These are phyloP conservation scores for Epinotia bilunana DNA, from an alignment of 2,888 invertebrate species.

Conservation along the genomic window DNA sequence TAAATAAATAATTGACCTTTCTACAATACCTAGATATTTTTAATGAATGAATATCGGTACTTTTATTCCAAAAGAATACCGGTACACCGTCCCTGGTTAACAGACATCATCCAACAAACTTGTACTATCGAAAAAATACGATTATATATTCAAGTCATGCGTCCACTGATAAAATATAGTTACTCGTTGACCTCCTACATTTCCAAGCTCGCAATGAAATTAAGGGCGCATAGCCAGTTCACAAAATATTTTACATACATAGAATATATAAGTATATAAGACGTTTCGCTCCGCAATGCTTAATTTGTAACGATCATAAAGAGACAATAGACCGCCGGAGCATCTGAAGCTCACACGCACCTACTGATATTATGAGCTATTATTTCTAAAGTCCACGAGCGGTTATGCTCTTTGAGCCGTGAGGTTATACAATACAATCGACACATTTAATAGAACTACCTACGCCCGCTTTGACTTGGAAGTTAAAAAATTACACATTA, in stretches of 20 bases:
- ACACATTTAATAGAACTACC: neutral
- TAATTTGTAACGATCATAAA: slow-evolving; percentile 22
- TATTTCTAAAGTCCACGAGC: slow-evolving; percentile 25
- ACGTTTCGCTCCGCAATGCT: neutral
- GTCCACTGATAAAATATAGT: slow-evolving; percentile 9
- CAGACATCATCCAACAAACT: too few species aligned
- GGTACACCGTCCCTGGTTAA: too few species aligned
- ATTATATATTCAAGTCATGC: slow-evolving; percentile 24
- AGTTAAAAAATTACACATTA: neutral
- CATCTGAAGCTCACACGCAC: slow-evolving; percentile 10
- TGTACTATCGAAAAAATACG: neutral
- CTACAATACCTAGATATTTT: too few species aligned
- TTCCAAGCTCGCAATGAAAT: neutral
- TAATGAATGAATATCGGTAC: too few species aligned
- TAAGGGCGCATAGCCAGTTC: neutral
- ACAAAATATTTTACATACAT: neutral
- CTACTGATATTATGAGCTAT: slow-evolving; percentile 31
- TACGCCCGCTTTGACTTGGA: neutral
- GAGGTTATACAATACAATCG: slow-evolving; percentile 29
- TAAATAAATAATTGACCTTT: too few species aligned
- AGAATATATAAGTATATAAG: neutral
- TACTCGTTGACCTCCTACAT: slow-evolving; percentile 27
- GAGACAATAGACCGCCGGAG: slow-evolving; percentile 19
- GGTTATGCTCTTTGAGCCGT: slow-evolving; percentile 32
- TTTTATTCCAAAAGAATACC: too few species aligned